Conservation (phyloP, 2,797 vertebrate species). For the Taenioides sp. region DNA sequence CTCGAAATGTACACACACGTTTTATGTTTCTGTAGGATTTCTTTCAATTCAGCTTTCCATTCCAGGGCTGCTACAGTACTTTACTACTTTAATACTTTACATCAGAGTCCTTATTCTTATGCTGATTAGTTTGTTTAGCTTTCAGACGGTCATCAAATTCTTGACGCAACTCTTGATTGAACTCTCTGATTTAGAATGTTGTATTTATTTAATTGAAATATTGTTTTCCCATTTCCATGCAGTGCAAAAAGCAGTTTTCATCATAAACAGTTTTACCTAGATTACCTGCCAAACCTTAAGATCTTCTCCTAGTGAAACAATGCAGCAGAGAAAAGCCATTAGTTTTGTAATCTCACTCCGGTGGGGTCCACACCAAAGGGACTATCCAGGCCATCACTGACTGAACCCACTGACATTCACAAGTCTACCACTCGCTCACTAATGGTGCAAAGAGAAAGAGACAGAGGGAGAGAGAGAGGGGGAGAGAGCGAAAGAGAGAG, state of each 20-base stretch:
- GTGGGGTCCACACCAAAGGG: conserved; percentile 50
- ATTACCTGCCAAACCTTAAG: conserved; percentile 30
- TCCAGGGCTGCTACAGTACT: background rate
- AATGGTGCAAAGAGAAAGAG: conserved; percentile 33
- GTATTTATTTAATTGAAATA: background rate
- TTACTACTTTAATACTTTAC: too few species aligned
- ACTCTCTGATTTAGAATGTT: background rate
- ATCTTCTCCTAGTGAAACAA: conserved; percentile 37
- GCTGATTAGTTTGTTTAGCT: too few species aligned
- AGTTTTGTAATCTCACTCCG: conserved; percentile 62
- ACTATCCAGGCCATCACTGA: conserved; percentile 53
- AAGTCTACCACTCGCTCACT: conserved; percentile 40
- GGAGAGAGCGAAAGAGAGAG: background rate
- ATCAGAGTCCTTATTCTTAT: background rate
- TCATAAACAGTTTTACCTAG: conserved; percentile 35
- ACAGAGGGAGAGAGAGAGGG: conserved; percentile 50
- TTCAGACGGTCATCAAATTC: background rate
- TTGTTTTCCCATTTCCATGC: background rate
- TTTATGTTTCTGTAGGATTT: background rate
- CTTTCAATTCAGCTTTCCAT: background rate
- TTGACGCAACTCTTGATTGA: background rate
- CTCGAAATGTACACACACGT: background rate
- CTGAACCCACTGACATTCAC: conserved; percentile 61
- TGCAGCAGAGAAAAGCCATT: conserved; percentile 47
- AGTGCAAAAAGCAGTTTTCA: background rate